Conservation (phyloP, 2,113 vertebrate genomes). For the Anser brachyrhynchus region DNA sequence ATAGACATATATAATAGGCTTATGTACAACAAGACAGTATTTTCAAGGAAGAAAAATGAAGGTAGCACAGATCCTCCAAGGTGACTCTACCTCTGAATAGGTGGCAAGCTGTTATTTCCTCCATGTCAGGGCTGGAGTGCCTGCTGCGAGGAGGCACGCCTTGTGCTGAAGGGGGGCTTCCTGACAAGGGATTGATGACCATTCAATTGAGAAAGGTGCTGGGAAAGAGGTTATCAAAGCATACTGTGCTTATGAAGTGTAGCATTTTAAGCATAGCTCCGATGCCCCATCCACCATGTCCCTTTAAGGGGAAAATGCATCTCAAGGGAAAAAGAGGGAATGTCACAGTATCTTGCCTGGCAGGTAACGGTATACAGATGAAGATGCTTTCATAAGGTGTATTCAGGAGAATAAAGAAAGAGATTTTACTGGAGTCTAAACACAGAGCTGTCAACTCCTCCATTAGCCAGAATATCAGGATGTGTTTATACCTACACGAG, state of each 20-base stretch:
- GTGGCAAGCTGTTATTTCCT: conserved; percentile 53
- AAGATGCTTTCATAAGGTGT: not conserved
- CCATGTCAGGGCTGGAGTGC: not conserved
- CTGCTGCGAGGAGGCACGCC: not conserved
- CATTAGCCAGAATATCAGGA: not conserved
- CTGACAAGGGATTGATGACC: not conserved
- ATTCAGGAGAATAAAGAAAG: not conserved
- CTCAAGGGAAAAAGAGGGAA: not conserved
- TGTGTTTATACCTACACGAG: accelerated
- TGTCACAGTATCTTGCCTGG: not conserved
- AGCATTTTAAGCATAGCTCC: not conserved
- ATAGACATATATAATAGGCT: not conserved
- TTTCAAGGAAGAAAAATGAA: conserved; percentile 6
- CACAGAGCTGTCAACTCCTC: not conserved
- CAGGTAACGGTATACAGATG: not conserved
- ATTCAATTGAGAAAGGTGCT: not conserved
- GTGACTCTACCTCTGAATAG: conserved; percentile 46
- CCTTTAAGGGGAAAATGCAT: not conserved
- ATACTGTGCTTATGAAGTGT: not conserved
- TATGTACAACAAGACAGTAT: not conserved
- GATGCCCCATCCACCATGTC: not conserved
- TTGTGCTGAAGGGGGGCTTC: not conserved
- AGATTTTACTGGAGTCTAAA: not conserved
- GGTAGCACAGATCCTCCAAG: conserved; percentile 31
- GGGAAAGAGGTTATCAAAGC: not conserved